A percentile compares a stretch with the other conserved stretches of the same genome.
These are phyloP conservation scores for Ciconia boyciana DNA, from an alignment of 2,113 vertebrate genomes.

Conservation along the genomic window DNA sequence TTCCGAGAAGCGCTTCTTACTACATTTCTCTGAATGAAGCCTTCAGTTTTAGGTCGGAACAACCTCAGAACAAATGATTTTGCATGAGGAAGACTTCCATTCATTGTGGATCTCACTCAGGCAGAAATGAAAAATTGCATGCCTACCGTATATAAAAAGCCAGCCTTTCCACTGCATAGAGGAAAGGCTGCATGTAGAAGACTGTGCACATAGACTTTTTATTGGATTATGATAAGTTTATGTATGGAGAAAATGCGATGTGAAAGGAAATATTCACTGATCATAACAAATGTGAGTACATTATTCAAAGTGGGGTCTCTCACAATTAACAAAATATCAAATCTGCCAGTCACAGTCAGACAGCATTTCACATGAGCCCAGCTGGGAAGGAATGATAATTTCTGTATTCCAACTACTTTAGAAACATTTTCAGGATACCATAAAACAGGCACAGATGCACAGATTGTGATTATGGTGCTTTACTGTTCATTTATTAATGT, in stretches of 20 bases:
- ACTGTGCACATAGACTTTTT: background rate
- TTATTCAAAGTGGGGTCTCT: slow-evolving; percentile 36
- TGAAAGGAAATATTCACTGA: slow-evolving; percentile 17
- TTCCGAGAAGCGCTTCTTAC: background rate
- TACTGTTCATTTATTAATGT: background rate
- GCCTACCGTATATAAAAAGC: background rate
- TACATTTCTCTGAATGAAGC: background rate
- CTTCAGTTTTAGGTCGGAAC: background rate
- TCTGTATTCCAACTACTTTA: background rate
- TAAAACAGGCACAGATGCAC: background rate
- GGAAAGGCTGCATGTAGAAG: background rate
- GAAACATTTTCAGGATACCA: background rate
- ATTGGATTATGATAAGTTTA: slow-evolving; percentile 39
- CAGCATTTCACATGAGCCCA: slow-evolving; percentile 12
- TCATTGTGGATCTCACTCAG: background rate
- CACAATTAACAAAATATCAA: slow-evolving; percentile 21
- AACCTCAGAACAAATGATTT: background rate
- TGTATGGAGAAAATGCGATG: background rate
- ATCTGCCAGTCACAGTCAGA: slow-evolving; percentile 31
- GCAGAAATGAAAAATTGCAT: slow-evolving; percentile 3
- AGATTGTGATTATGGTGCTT: background rate
- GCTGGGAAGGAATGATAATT: background rate
- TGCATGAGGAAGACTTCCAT: background rate
- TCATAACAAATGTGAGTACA: background rate
- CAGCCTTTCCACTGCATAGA: background rate